Base-by-base conservation (phyloP, 2,888 invertebrate species). In the Protonemura montana region DNA sequence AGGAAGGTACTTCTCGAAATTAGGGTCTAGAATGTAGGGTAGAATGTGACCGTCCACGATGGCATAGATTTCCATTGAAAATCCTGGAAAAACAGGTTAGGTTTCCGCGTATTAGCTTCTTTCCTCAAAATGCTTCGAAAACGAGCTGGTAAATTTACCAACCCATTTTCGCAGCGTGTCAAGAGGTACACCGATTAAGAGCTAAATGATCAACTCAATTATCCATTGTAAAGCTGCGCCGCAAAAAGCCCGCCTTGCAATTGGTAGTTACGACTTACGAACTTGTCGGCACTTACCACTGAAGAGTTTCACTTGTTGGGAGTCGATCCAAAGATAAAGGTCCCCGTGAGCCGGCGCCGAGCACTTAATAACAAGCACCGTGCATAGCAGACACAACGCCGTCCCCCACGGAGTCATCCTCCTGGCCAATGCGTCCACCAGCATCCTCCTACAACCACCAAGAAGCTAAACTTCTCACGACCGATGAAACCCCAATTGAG, bases 221-320 rank as follows among this genome's bases (percentile, higher is more conserved):
- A 16, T 5, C 13, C 30, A 6, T 29, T 2, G 81, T 81, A 0
- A 3, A 5, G 27, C 26, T 78, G 78, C 28, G 78, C 35, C 35
- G 35, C 35, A 35, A 35, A 35, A 35, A 35, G 10, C 3, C 25
- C 26, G 7, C 28, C 5, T 78, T 27, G 2, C 26, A 77, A 77
- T n/a, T n/a, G n/a, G n/a, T n/a, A n/a, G n/a, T n/a, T n/a, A n/a
- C n/a, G n/a, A n/a, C n/a, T n/a, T n/a, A n/a, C 21, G 21, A 76
- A 5, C 21, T 76, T 27, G 1, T 86, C 59, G 7, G 30, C 42
- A 91, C 93, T 93, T 91, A 97, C 97, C 97, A 91, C 97, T 97
- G 90, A 97, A 96, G 94, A 96, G 95, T 92, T 97, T 95, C 86
- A 98, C 96, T 93, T 98, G 97, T 89, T 96, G 95, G 90, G 97